A percentile compares a stretch with the other conserved stretches of the same genome.
Conservation (phyloP, 2,113 vertebrate genomes). For the Cromileptes altivelis region DNA sequence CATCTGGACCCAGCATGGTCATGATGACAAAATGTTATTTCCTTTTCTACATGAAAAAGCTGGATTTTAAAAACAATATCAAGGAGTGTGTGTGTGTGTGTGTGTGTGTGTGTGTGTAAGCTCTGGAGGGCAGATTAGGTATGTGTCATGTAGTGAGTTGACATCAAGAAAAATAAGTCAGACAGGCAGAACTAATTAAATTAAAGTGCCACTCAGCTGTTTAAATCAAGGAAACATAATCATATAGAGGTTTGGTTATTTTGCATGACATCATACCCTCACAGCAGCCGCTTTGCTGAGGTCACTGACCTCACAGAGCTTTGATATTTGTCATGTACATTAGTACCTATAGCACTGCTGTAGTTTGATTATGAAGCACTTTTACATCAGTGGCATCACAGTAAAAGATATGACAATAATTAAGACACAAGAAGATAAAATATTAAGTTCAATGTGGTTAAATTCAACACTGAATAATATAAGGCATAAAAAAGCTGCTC, state of each 20-base stretch:
- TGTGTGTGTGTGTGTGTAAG: neutral
- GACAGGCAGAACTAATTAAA: slow-evolving; percentile 35
- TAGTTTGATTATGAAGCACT: slow-evolving; percentile 21
- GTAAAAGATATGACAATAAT: neutral
- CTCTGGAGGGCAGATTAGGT: neutral
- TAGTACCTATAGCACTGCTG: neutral
- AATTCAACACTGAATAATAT: neutral
- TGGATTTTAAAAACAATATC: neutral
- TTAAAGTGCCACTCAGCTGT: slow-evolving; percentile 17
- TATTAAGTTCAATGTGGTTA: neutral
- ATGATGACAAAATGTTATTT: neutral
- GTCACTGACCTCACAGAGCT: neutral
- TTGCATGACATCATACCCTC: neutral
- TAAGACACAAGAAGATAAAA: neutral
- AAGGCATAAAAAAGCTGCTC: neutral
- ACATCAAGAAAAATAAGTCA: slow-evolving; percentile 15
- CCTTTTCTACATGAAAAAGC: neutral
- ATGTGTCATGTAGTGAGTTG: neutral
- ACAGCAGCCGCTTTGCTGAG: slow-evolving; percentile 3
- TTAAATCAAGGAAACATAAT: slow-evolving; percentile 8
- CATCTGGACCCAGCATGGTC: neutral
- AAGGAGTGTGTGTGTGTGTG: neutral
- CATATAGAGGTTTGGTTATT: neutral
- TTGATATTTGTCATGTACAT: neutral
- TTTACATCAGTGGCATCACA: neutral